Evolutionary conservation across 2,888 invertebrate species (phyloP), one percentile per base, ranked within the genome.

Genomic region (Sycophila texana): DNA sequence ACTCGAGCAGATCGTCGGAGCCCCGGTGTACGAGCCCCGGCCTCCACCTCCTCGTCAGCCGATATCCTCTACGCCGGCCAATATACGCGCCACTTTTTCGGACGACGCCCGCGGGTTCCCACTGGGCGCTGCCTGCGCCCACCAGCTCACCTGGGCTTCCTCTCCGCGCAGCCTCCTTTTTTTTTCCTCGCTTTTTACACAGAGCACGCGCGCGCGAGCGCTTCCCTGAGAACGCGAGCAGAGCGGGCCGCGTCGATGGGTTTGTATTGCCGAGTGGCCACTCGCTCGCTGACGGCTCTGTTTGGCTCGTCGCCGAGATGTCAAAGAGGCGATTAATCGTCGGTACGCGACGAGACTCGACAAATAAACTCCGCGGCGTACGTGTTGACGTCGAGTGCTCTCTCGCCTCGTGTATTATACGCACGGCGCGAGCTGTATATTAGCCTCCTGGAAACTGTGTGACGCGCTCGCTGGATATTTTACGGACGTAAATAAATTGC

Each of bases 1-100:
- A 89, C 88, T 88, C 86, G 85, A 83, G 83, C 60, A 71, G 53
- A 39, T 39, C 39, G n/a, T n/a, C 57, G 57, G 20, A n/a, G 57
- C 18, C 20, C n/a, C 20, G 57, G n/a, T 20, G 10, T 71, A 79
- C 74, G 61, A 75, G 79, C 79, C 49, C 18, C 57, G 49, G 57
- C 74, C 30, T 63, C 16, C 65, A 5, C 30, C 20, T n/a, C 18
- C 20, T 30, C 60, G 67, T 65, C 47, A 60, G 18, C 47, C 57
- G 61, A 63, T 39, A 30, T 39, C 53, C 30, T 53, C 70, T 30
- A 10, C 51, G 55, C 30, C 57, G n/a, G 18, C 57, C 20, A 58
- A 20, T 58, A 20, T 58, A 18, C 57, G 18, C 57, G 74, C 67
- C 74, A 67, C 66, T 66, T 75, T 74, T 74, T 71, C 51, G 65